A percentile compares a stretch with the other conserved stretches of the same genome.
Evolutionary conservation across 2,113 vertebrate genomes (phyloP).

Genomic region (Hyperoodon ampullatus): DNA sequence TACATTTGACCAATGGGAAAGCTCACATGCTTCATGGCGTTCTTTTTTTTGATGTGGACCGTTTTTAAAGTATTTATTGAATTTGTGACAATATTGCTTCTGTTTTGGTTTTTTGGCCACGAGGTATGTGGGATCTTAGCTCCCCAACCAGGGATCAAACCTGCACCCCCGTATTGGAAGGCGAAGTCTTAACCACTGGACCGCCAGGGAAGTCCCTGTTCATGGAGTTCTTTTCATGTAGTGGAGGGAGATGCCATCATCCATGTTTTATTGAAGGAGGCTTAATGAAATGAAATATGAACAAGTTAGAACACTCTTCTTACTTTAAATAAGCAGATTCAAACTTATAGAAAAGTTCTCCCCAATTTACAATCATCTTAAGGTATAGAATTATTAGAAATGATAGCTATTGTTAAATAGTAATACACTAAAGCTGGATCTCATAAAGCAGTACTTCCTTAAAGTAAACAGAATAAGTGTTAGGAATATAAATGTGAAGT

Average conservation of each 20-base stretch:
- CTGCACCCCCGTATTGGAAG: no score
- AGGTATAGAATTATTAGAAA: neutral
- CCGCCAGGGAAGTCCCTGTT: rapidly evolving
- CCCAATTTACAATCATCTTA: neutral
- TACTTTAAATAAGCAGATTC: neutral
- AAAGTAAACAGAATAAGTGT: neutral
- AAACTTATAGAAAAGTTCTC: neutral
- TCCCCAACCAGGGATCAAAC: no score
- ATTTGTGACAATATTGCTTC: no score
- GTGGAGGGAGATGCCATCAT: neutral
- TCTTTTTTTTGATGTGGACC: neutral
- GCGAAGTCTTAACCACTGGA: no score
- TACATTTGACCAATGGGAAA: neutral
- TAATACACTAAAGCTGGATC: neutral
- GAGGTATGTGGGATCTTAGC: no score
- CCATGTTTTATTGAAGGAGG: neutral
- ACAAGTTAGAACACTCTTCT: neutral
- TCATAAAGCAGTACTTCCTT: neutral
- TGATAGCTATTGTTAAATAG: neutral
- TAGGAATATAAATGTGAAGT: neutral
- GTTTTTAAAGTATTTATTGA: no score
- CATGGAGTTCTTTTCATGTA: neutral
- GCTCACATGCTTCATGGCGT: rapidly evolving
- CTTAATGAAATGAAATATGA: neutral
- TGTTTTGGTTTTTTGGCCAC: no score